Percentiles rank a stretch among this genome's conserved stretches.
Conservation (phyloP, 2,797 vertebrate genomes). For the Danionella dracula region DNA sequence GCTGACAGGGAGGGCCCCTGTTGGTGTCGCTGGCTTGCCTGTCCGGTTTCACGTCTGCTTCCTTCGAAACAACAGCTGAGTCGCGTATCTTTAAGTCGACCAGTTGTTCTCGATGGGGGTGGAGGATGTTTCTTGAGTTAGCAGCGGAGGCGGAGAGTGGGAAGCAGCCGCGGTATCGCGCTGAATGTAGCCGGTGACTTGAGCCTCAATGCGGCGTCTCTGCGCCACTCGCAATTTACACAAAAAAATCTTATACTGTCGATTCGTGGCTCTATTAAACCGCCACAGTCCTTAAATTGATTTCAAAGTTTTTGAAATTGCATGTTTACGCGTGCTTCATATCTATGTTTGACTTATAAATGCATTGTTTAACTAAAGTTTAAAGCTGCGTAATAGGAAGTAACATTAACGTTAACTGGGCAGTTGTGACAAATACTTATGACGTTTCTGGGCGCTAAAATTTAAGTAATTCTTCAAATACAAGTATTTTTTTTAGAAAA, state of each 20-base stretch:
- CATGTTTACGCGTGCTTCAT: too few relatives aligned
- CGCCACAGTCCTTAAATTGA: neutral
- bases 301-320: too few relatives aligned
- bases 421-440: slow-evolving; percentile 7
- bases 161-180: slow-evolving; percentile 2
- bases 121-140: neutral
- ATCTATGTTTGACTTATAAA: too few relatives aligned
- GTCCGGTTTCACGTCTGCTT: neutral
- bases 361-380: neutral
- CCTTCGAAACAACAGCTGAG: neutral
- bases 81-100: neutral
- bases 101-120: neutral
- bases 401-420: neutral
- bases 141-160: neutral
- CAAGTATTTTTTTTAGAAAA: too few relatives aligned
- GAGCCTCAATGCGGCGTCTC: slow-evolving; percentile 41
- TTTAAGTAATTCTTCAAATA: neutral
- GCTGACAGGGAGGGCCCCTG: slow-evolving; percentile 31
- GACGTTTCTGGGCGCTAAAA: neutral
- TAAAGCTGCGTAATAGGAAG: slow-evolving; percentile 44
- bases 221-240: slow-evolving; percentile 44
- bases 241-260: neutral
- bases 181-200: slow-evolving; percentile 18
- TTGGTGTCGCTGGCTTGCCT: neutral
- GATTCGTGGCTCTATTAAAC: neutral